phyloP scores from a whole-genome alignment of 2,113 vertebrate species.

The Murina feae region DNA sequence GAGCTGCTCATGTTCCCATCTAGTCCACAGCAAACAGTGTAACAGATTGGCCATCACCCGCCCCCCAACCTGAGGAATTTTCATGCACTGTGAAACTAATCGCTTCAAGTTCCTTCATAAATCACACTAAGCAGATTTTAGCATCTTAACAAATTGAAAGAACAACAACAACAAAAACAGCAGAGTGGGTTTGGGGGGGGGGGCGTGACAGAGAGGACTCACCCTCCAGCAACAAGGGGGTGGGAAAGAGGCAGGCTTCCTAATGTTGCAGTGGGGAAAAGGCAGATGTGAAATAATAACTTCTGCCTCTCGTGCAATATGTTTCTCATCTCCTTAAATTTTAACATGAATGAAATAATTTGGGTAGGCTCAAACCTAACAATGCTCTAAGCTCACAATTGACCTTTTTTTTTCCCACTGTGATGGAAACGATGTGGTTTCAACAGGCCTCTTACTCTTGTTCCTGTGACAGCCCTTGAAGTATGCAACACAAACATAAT shows the following conservation, averaged over 20 bases:
- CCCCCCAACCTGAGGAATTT: constrained; percentile 87
- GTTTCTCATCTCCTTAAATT: constrained; percentile 82
- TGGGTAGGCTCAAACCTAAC: constrained; percentile 76
- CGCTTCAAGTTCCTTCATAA: constrained; percentile 88
- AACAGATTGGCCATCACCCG: constrained; percentile 86
- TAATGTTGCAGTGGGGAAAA: background rate
- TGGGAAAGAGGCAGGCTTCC: background rate
- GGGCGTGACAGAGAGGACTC: background rate
- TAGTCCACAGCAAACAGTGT: constrained; percentile 81
- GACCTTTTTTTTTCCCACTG: constrained; percentile 65
- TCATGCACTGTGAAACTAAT: constrained; percentile 90
- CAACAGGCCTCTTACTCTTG: constrained; percentile 63
- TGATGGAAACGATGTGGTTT: constrained; percentile 71
- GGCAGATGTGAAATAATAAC: constrained; percentile 75
- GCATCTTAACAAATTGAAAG: constrained; percentile 84
- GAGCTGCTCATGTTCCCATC: constrained; percentile 88
- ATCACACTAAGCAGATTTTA: constrained; percentile 89
- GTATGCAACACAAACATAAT: constrained; percentile 30
- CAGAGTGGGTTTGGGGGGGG: background rate
- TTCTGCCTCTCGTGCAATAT: constrained; percentile 80
- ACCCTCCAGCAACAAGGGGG: constrained; percentile 13
- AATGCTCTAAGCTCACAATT: constrained; percentile 69
- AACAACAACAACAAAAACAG: constrained; percentile 68
- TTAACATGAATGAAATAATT: constrained; percentile 82
- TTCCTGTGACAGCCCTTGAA: constrained; percentile 50